Conservation (phyloP, 2,888 invertebrate genomes). For the Ennomos quercinarius region DNA sequence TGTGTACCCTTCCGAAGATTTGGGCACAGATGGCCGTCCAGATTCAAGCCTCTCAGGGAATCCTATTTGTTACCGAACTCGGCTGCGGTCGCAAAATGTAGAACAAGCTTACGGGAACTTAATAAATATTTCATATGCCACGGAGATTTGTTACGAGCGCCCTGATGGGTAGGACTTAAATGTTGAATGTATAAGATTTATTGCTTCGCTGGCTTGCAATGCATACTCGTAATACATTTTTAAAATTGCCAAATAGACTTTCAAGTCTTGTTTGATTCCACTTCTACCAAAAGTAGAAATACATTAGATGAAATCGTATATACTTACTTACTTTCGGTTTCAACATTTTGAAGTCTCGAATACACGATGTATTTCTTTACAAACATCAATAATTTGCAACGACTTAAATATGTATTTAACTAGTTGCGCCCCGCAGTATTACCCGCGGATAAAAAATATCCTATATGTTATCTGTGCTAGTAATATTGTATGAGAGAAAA, state of each 20-base stretch:
- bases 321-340: too few species aligned
- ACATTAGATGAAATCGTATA: too few species aligned
- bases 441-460: too few species aligned
- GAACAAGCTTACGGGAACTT: slow-evolving; percentile 61
- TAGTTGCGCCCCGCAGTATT: too few species aligned
- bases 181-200: slow-evolving; percentile 18
- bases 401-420: too few species aligned
- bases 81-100: slow-evolving; percentile 59
- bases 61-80: slow-evolving; percentile 74
- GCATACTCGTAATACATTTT: neutral
- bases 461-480: too few species aligned
- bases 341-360: too few species aligned
- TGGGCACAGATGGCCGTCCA: slow-evolving; percentile 77
- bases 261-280: too few species aligned
- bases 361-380: too few species aligned
- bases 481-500: too few species aligned
- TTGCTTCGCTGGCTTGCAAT: neutral
- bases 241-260: neutral
- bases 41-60: slow-evolving; percentile 72
- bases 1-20: slow-evolving; percentile 64
- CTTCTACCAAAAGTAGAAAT: too few species aligned
- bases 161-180: slow-evolving; percentile 20
- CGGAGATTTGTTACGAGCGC: slow-evolving; percentile 31
- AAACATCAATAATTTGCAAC: too few species aligned
- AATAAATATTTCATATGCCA: slow-evolving; percentile 63